Percentiles rank a stretch among this genome's conserved stretches.
Evolutionary conservation across 2,113 vertebrate genomes (phyloP).

Genomic region (Saimiri boliviensis): DNA sequence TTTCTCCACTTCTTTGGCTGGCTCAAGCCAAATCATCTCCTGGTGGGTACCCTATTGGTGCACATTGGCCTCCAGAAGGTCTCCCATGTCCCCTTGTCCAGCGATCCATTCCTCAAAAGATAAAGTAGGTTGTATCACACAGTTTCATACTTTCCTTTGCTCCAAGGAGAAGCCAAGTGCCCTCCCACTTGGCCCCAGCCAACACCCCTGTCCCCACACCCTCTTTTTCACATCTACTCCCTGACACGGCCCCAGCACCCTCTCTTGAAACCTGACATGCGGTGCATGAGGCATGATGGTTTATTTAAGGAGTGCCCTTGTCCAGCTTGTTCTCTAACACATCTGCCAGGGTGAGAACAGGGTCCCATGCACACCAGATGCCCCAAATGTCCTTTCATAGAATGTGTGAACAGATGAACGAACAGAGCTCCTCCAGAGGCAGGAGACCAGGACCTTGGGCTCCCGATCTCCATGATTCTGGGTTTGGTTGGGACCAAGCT

Average conservation of each 20-base stretch:
- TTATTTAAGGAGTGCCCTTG: neutral
- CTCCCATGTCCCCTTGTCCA: accelerated
- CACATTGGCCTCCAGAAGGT: neutral
- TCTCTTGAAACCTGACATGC: accelerated
- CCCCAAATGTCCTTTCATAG: neutral
- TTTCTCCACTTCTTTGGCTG: too few species aligned
- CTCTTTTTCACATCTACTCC: neutral
- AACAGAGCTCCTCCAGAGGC: neutral
- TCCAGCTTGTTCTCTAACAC: neutral
- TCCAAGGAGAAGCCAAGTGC: neutral
- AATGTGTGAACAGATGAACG: neutral
- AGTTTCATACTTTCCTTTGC: neutral
- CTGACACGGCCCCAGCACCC: accelerated
- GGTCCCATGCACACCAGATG: too few species aligned
- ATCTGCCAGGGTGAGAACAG: neutral
- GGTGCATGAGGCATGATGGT: too few species aligned
- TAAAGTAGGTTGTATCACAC: neutral
- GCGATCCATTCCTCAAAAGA: neutral
- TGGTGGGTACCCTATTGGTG: too few species aligned
- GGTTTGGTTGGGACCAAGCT: neutral
- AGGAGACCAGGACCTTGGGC: neutral
- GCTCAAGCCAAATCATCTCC: too few species aligned
- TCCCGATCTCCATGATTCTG: accelerated
- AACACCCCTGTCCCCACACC: too few species aligned
- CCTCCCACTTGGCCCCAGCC: neutral